Base-by-base conservation (phyloP, 1,140 invertebrate species). In the Zaprionus capensis region DNA sequence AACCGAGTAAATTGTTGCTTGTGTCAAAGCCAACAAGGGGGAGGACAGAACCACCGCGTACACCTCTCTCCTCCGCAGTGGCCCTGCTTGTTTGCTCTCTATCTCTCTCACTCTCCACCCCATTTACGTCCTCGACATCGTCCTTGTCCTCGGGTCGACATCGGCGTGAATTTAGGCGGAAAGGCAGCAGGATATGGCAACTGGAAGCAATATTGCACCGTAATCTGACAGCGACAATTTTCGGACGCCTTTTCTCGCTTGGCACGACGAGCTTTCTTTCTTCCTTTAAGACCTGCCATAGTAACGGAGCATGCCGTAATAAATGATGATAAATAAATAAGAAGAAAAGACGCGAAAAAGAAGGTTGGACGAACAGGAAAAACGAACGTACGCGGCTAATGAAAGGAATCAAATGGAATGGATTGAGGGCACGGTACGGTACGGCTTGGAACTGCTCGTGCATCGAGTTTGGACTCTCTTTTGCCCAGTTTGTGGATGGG, bases 1-100 rank as follows among this genome's bases (percentile, higher is more conserved):
- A 91, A 82, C 86, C 78, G 82, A 83, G 87, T 82, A 91, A 88
- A 88, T 87, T 90, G 85, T 85, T 90, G 85, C 81, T 90, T 85
- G 85, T 90, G 81, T 85, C 79, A 85, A 90, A 90, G 85, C 78
- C 84, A 68, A 88, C 70, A 80, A 72, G 34, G 57, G 66, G 71
- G 38, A 66, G 22, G 22, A 15, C 41, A 46, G n/a, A 14, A 34
- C 31, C 31, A 11, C 9, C 31, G 31, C 31, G 31, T 34, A 34
- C 12, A 34, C 22, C 20, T 12, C 49, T 31, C 49, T 57, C 49
- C 31, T n/a, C 57, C 56, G 0, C 22, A 34, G 9, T 34, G 9
- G 3, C 17, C 3, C 20, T 22, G 26, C 44, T 53, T 36, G 46
- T 65, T 34, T 34, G 49, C 15, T 65, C 7, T 41, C 28, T 15